Conservation (phyloP, 2,113 vertebrate genomes). For the Sialia sialis region DNA sequence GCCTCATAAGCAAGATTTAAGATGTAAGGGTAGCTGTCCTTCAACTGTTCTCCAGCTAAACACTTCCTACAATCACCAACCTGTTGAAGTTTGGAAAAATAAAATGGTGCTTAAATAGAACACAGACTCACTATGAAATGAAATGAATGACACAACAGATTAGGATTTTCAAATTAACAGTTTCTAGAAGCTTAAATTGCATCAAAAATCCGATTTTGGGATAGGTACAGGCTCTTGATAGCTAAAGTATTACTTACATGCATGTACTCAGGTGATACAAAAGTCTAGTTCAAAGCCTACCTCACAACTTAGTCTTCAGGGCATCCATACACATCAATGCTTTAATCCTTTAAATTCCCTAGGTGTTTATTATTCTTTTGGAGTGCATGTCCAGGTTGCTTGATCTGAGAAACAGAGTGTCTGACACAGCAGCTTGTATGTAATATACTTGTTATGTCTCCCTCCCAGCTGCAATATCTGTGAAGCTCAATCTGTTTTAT, state of each 20-base stretch:
- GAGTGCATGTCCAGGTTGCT: neutral
- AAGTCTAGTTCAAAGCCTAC: neutral
- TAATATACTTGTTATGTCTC: neutral
- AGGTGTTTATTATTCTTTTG: neutral
- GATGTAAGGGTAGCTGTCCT: conserved; percentile 9
- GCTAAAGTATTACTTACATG: neutral
- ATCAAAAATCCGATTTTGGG: neutral
- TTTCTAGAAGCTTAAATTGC: neutral
- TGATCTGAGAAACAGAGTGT: neutral
- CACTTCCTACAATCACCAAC: neutral
- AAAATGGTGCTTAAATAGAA: neutral
- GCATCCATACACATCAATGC: neutral
- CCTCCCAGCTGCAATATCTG: neutral
- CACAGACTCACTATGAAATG: neutral
- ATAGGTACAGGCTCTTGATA: neutral
- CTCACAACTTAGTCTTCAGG: neutral
- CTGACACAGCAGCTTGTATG: neutral
- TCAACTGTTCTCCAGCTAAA: conserved; percentile 30
- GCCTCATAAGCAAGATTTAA: conserved; percentile 42
- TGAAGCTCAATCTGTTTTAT: neutral
- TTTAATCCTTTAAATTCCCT: neutral
- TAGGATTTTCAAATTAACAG: neutral
- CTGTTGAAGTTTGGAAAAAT: conserved; percentile 2
- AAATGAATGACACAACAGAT: neutral
- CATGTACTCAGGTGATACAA: neutral